Base-by-base conservation (phyloP, 2,797 vertebrate species). In the Falco rusticolus region DNA sequence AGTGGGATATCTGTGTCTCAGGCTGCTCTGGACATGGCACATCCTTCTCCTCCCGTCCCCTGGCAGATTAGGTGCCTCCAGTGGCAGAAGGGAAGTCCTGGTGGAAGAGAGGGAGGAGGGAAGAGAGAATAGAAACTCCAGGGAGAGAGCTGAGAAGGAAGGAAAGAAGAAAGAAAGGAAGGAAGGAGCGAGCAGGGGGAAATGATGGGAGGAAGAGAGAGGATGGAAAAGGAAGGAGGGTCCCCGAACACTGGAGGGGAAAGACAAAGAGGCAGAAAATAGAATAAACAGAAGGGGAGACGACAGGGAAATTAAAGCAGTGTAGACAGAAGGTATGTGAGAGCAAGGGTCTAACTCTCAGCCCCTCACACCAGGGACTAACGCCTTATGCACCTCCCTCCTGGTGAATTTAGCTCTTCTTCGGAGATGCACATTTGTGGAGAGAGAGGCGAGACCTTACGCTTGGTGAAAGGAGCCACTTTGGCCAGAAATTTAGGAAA, bases 241-340 rank as follows among this genome's bases (percentile, higher is more conserved):
- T 95, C 63, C 57, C 63, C 78, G 90, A 82, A 84, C 70, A 76
- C 45, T 80, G 60, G n/a, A 81, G 85, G 87, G 78, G 39, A 94
- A 93, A 88, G 81, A 97, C 84, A 93, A 96, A 87, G 94, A 94
- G 69, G 81, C 57, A 92, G 86, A 94, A 93, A 91, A 95, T 85
- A 95, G 93, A 94, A 92, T 50, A 89, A 95, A 78, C 43, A 95
- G 75, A 87, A 63, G 13, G 24, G 24, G 18, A 90, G 70, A 88
- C 2, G 8, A 75, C 43, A 43, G 17, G 70, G 75, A 96, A 91
- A 87, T 87, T 31, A 81, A 79, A 90, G 48, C 22, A 13, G 53
- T 28, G 24, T 57, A 28, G 86, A 68, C 64, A 90, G 60, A 79
- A 81, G 33, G 14, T 39, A 26, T 21, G 34, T 86, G 41, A 84